These are phyloP conservation scores for Gymnosoma rotundatum DNA, from an alignment of 2,888 invertebrate species.

Conservation along the genomic window DNA sequence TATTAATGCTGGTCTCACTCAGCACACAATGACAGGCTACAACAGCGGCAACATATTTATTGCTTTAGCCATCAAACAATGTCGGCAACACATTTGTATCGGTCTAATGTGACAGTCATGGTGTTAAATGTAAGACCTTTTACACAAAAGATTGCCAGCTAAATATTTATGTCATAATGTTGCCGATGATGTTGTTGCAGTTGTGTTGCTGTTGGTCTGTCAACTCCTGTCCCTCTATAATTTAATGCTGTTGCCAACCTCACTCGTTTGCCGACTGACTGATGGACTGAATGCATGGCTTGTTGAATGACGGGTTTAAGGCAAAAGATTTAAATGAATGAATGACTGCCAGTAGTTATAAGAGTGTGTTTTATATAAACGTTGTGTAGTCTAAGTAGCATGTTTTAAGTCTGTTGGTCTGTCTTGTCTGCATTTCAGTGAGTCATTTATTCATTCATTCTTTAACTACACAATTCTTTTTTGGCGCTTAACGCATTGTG, in stretches of 20 bases:
- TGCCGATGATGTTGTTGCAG: slow-evolving; percentile 7
- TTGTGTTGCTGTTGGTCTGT: slow-evolving; percentile 38
- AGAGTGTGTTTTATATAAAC: slow-evolving; percentile 10
- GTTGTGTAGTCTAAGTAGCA: slow-evolving; percentile 33
- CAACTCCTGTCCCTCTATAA: slow-evolving; percentile 44
- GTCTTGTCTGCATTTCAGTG: neutral
- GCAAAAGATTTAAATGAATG: slow-evolving; percentile 21
- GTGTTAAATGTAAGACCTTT: slow-evolving; percentile 62
- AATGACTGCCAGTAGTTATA: neutral
- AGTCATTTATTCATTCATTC: slow-evolving; percentile 31
- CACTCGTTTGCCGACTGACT: slow-evolving; percentile 12
- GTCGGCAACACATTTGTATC: slow-evolving; percentile 64
- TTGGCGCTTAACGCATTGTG: slow-evolving; percentile 15
- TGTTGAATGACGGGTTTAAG: slow-evolving; percentile 9
- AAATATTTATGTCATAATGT: slow-evolving; percentile 51
- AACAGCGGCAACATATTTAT: slow-evolving; percentile 66
- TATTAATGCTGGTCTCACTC: slow-evolving; percentile 1
- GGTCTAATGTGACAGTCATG: slow-evolving; percentile 61
- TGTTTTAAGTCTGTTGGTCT: slow-evolving; percentile 6
- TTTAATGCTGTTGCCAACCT: slow-evolving; percentile 27
- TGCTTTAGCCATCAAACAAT: slow-evolving; percentile 63
- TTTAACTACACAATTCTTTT: slow-evolving; percentile 24
- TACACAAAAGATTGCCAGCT: slow-evolving; percentile 45
- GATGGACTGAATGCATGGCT: neutral
- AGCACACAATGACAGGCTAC: slow-evolving; percentile 34